Percentiles rank a stretch among this genome's conserved stretches.
These are phyloP conservation scores for Actinernus sp. DNA, from an alignment of 92 coral and sea anemone species.

Conservation along the genomic window DNA sequence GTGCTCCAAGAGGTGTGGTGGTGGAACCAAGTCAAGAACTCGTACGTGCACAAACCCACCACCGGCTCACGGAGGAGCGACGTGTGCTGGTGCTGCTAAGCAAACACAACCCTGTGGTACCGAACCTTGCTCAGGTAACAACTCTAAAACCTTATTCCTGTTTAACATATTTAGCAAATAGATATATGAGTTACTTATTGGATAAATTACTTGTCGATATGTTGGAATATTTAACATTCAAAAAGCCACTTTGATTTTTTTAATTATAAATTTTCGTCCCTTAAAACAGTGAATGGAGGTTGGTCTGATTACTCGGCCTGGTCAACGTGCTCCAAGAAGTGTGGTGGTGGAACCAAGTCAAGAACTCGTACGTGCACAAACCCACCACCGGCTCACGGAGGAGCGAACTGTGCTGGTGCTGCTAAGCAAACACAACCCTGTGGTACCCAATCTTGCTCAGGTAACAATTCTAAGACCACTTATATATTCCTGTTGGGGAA, in stretches of 20 bases:
- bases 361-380: slow-evolving; percentile 18
- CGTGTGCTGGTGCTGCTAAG: slow-evolving; percentile 3
- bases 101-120: neutral
- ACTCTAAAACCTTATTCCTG: too few species aligned
- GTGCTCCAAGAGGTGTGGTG: slow-evolving; percentile 19
- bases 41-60: slow-evolving; percentile 21
- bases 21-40: slow-evolving; percentile 4
- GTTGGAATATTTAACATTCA: too few species aligned
- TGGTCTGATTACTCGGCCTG: slow-evolving; percentile 16
- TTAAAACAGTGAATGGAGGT: slow-evolving; percentile 12
- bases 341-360: slow-evolving; percentile 13
- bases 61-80: slow-evolving; percentile 10
- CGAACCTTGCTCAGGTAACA: neutral
- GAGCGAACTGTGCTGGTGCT: slow-evolving; percentile 4
- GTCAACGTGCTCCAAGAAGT: slow-evolving; percentile 11
- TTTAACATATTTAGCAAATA: too few species aligned
- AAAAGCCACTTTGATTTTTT: too few species aligned
- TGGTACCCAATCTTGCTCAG: neutral
- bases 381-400: slow-evolving; percentile 17
- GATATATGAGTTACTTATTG: too few species aligned
- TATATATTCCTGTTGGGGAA: too few species aligned
- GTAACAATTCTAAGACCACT: too few species aligned
- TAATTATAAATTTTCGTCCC: too few species aligned
- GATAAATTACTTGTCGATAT: too few species aligned
- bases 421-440: neutral